These are phyloP conservation scores for Esox masquinongy DNA, from an alignment of 2,797 vertebrate genomes.

Conservation along the genomic window DNA sequence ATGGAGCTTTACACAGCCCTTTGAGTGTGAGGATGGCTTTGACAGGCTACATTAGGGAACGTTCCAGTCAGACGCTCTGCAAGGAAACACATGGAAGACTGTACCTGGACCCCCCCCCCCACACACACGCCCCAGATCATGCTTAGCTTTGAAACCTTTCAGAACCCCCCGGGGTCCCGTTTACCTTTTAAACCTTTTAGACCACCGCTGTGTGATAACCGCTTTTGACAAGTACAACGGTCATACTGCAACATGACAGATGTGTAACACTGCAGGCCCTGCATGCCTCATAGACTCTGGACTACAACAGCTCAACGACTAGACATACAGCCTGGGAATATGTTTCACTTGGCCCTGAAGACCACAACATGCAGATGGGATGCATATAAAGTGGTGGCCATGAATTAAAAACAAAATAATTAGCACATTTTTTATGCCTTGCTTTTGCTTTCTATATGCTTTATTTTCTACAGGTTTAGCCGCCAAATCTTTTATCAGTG, in stretches of 20 bases:
- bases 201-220: conserved; percentile 54
- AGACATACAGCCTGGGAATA: not conserved
- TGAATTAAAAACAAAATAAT: not conserved
- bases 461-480: too few species aligned
- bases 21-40: conserved; percentile 62
- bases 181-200: conserved; percentile 58
- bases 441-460: too few species aligned
- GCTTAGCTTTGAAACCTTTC: conserved; percentile 20
- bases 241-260: too few species aligned
- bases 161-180: conserved; percentile 62
- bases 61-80: conserved; percentile 64
- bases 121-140: too few species aligned
- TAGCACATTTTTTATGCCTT: too few species aligned
- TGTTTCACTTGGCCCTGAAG: not conserved
- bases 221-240: conserved; percentile 51
- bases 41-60: conserved; percentile 67
- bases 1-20: conserved; percentile 10
- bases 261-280: conserved; percentile 26
- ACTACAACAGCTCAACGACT: conserved; percentile 10
- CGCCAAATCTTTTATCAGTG: too few species aligned
- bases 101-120: not conserved
- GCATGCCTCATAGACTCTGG: conserved; percentile 45
- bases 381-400: not conserved
- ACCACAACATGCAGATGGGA: not conserved
- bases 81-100: conserved; percentile 44